Base-by-base conservation (phyloP, 2,113 vertebrate species). In the Alethe diademata region DNA sequence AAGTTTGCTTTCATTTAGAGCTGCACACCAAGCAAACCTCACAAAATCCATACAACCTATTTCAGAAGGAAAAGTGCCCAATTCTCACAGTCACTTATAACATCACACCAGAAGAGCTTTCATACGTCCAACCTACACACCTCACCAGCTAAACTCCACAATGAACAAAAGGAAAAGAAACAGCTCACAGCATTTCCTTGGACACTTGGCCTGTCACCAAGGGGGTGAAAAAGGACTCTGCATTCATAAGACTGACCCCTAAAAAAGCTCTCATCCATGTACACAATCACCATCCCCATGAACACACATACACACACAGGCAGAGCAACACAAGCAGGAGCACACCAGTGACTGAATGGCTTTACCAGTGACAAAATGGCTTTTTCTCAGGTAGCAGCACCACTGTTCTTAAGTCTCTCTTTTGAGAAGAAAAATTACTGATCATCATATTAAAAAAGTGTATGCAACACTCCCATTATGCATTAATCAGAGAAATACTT, bases 1-100 rank as follows among this genome's bases (percentile, higher is more conserved):
- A 86, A 81, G 53, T 91, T 93, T 71, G 43, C 73, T 93, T 95
- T 74, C 61, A 89, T 89, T 76, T 79, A 53, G 43, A 92, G 43
- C 22, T 81, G 51, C 57, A 76, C 35, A 66, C 47, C 43, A 76
- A 84, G 56, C 67, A 84, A 86, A 47, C 12, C 31, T 71, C 62
- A 78, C 5, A 91, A 90, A 95, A 92, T 74, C 43, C 28, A 48
- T 70, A 43, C 22, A 88, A 62, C 31, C n/a, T 66, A 43, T 74
- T 88, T 93, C 76, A 88, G 56, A 80, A 92, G 23, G 56, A 70
- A 66, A 88, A 93, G 60, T 48, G 73, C 28, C 78, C 67, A 66
- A 13, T 92, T 84, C 67, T 83, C 69, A 70, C 36, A 75, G 51
- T 33, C 51, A 71, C 73, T 88, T 91, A 92, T 60, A 76, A 78